Conservation (phyloP, 2,113 vertebrate species). For the Tragelaphus strepsiceros region DNA sequence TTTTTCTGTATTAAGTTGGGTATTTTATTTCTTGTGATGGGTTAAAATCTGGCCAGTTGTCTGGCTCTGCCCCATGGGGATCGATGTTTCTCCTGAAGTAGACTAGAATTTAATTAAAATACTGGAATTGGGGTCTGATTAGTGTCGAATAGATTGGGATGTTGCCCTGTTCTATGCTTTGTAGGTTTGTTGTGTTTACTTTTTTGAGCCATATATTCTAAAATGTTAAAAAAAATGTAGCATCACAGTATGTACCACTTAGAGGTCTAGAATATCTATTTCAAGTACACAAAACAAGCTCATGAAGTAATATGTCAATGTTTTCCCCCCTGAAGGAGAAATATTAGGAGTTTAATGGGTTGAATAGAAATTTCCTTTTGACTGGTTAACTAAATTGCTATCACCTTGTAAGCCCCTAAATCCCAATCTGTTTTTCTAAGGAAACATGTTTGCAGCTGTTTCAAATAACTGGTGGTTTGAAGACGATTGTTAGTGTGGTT, state of each 20-base stretch:
- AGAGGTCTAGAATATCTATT: neutral
- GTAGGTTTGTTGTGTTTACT: neutral
- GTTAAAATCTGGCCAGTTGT: neutral
- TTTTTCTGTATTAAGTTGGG: neutral
- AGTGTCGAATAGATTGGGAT: neutral
- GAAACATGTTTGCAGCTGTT: constrained; percentile 61
- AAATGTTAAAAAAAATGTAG: neutral
- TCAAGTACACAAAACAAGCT: neutral
- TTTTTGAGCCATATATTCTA: neutral
- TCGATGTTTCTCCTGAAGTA: neutral
- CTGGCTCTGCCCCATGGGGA: neutral
- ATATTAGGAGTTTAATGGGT: constrained; percentile 14
- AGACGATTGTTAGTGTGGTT: constrained; percentile 66
- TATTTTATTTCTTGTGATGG: neutral
- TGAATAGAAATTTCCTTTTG: constrained; percentile 43
- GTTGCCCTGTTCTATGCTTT: neutral
- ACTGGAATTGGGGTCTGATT: neutral
- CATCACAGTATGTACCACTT: neutral
- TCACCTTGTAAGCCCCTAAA: constrained; percentile 51
- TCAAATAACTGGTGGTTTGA: constrained; percentile 64
- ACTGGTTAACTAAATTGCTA: constrained; percentile 51
- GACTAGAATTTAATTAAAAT: neutral
- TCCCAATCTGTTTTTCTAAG: constrained; percentile 44
- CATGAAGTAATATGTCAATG: neutral
- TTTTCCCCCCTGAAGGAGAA: neutral